Conservation (phyloP, 2,797 vertebrate species). For the Arnoldichthys spilopterus region DNA sequence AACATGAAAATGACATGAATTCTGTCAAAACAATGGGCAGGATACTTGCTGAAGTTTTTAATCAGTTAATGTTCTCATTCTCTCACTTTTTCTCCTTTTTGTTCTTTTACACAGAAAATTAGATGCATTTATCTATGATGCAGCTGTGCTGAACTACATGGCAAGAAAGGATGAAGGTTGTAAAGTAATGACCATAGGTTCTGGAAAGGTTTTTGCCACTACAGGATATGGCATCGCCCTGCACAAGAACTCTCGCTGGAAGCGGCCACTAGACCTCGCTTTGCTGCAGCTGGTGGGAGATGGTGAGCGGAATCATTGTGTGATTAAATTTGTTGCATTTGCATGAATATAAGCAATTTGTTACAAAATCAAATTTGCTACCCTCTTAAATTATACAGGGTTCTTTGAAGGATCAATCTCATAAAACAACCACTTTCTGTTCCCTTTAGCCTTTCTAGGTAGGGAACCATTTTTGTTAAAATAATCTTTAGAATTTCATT, state of each 20-base stretch:
- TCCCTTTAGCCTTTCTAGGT: background rate
- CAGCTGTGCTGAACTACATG: slow-evolving; percentile 93
- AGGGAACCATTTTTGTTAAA: background rate
- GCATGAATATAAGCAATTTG: background rate
- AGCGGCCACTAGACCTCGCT: slow-evolving; percentile 88
- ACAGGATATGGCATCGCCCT: slow-evolving; percentile 91
- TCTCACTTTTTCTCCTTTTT: slow-evolving; percentile 20
- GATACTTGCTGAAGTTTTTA: background rate
- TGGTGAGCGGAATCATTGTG: slow-evolving; percentile 70
- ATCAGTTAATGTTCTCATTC: background rate
- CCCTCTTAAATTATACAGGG: background rate
- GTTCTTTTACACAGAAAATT: slow-evolving; percentile 79
- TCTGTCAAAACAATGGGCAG: no score
- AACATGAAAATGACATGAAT: background rate
- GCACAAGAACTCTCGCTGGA: slow-evolving; percentile 92
- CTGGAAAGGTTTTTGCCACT: slow-evolving; percentile 91
- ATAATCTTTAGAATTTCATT: background rate
- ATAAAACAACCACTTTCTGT: background rate
- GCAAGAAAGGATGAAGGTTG: slow-evolving; percentile 92
- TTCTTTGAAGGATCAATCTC: background rate
- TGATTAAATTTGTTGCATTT: background rate
- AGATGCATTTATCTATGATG: slow-evolving; percentile 93
- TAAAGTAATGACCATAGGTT: slow-evolving; percentile 93
- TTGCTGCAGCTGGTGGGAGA: slow-evolving; percentile 91
- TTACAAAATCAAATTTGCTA: background rate